phyloP scores from a whole-genome alignment of 2,797 vertebrate species.

The Crossoptilon crossoptilon region DNA sequence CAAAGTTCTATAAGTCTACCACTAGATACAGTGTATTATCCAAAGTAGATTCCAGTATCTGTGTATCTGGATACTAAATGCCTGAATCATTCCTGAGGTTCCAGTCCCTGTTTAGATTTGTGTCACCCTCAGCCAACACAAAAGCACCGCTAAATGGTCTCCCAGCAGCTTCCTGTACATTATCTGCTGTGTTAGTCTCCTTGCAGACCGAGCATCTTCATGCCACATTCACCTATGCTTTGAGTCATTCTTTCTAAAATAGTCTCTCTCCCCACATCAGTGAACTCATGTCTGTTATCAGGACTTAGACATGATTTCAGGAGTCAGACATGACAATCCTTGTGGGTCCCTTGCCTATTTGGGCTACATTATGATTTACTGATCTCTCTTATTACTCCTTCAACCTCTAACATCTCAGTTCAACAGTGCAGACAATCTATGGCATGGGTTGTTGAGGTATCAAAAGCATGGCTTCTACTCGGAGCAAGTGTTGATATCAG shows the following conservation, averaged over 20 bases:
- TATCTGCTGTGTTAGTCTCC: not conserved
- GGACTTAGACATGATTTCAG: not conserved
- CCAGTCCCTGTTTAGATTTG: not conserved
- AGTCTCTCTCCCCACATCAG: not conserved
- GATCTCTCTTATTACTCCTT: not conserved
- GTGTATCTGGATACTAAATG: rapidly evolving
- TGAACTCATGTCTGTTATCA: not conserved
- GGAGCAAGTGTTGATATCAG: not conserved
- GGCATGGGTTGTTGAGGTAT: not conserved
- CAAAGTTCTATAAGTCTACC: not conserved
- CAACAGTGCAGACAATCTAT: not conserved
- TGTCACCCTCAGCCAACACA: not conserved
- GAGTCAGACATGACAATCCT: not conserved
- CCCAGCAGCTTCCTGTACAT: not conserved
- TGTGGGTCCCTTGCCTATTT: not conserved
- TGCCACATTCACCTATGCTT: rapidly evolving
- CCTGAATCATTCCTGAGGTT: not conserved
- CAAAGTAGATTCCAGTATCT: rapidly evolving
- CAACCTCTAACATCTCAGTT: not conserved
- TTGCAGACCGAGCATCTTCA: not conserved
- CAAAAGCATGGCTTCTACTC: not conserved
- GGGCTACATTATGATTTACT: not conserved
- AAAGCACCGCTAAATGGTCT: not conserved
- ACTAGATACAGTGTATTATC: rapidly evolving
- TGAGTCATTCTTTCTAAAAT: not conserved